Conservation (phyloP, 2,113 vertebrate species). For the Parus major region DNA sequence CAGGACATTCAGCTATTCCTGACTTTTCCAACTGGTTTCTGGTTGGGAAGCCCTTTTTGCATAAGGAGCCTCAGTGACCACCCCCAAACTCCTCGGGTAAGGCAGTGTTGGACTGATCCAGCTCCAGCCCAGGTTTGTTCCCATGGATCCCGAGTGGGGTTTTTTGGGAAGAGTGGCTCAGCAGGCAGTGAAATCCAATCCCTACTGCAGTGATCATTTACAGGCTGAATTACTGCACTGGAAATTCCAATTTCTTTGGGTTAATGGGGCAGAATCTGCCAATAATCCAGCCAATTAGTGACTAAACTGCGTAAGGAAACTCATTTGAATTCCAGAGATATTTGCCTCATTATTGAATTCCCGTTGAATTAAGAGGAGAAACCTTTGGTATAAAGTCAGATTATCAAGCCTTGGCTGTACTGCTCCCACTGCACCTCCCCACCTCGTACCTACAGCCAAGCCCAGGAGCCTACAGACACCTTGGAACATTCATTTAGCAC, state of each 20-base stretch:
- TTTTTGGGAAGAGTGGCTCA: not conserved
- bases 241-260: slow-evolving; percentile 7
- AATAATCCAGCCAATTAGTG: not conserved
- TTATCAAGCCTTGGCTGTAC: slow-evolving; percentile 2
- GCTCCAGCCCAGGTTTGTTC: not conserved
- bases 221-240: not conserved
- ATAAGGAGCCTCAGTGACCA: not conserved
- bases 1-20: not conserved
- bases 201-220: not conserved
- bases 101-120: not conserved
- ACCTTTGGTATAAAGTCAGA: slow-evolving; percentile 49
- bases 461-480: not conserved
- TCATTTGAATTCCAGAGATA: not conserved
- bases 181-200: not conserved
- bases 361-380: not conserved
- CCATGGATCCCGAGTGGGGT: not conserved
- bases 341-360: not conserved
- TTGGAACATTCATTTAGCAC: slow-evolving; percentile 39
- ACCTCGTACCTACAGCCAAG: not conserved
- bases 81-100: not conserved
- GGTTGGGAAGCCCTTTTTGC: not conserved
- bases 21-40: not conserved
- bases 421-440: not conserved
- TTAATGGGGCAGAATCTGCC: not conserved
- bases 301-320: not conserved